phyloP scores from a whole-genome alignment of 2,797 vertebrate genomes.

The Stomatorhinus walkeri region DNA sequence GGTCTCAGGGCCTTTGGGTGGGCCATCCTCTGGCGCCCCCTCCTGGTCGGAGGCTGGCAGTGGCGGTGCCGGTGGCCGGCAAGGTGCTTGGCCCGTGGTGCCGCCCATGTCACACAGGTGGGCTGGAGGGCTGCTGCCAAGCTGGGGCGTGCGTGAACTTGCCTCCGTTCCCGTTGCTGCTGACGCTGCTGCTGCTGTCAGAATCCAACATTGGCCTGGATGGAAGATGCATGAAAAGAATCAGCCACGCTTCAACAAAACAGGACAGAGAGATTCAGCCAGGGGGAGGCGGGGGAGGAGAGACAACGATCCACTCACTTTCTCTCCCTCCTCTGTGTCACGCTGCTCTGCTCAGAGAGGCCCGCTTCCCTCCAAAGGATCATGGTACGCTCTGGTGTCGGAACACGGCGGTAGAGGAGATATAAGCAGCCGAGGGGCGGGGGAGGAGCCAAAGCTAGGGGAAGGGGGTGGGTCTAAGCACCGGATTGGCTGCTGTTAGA shows the following conservation, averaged over 20 bases:
- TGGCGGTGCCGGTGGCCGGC: conserved; percentile 56
- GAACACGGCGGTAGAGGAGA: conserved; percentile 43
- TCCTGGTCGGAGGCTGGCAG: conserved; percentile 39
- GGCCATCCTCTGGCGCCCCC: conserved; percentile 49
- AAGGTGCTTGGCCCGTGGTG: conserved; percentile 66
- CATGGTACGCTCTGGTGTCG: conserved; percentile 55
- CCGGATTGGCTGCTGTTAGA: conserved; percentile 48
- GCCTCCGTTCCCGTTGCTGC: conserved; percentile 31
- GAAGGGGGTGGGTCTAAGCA: conserved; percentile 36
- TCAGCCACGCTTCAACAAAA: background rate
- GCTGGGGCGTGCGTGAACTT: conserved; percentile 23
- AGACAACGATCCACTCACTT: conserved; percentile 45
- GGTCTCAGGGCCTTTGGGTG: conserved; percentile 65
- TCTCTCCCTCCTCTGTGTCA: conserved; percentile 43
- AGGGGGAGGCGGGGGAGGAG: background rate
- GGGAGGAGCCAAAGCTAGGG: conserved; percentile 48
- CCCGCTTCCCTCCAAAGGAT: conserved; percentile 53
- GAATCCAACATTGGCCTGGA: background rate
- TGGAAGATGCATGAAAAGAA: background rate
- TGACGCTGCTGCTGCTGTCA: background rate
- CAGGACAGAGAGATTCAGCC: background rate
- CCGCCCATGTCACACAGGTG: conserved; percentile 67
- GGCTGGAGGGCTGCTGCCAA: conserved; percentile 25
- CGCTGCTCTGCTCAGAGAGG: conserved; percentile 41
- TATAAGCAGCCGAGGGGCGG: conserved; percentile 47